Evolutionary conservation across 2,888 invertebrate species (phyloP).

Genomic region (Microctonus brassicae): DNA sequence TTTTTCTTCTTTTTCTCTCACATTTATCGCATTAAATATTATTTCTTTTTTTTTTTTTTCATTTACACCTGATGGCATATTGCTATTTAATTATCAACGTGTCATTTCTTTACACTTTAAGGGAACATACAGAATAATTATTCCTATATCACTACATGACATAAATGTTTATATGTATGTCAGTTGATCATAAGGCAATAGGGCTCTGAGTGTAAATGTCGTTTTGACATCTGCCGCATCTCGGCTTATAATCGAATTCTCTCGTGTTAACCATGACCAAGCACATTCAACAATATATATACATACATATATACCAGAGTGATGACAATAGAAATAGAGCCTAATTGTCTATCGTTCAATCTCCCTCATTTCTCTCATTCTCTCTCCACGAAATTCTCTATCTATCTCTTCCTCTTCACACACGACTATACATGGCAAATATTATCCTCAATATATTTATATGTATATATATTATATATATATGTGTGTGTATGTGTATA

Average conservation of each 20-base stretch:
- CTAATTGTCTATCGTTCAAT: constrained; percentile 40
- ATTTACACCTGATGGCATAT: no score
- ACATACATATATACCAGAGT: constrained; percentile 24
- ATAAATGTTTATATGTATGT: background rate
- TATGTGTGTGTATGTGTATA: background rate
- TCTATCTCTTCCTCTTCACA: no score
- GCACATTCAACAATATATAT: background rate
- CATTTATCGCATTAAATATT: no score
- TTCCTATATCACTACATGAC: background rate
- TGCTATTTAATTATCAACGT: background rate
- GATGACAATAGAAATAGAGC: constrained; percentile 51
- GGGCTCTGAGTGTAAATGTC: constrained; percentile 22
- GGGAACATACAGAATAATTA: background rate
- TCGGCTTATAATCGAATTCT: constrained; percentile 54
- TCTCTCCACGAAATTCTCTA: background rate
- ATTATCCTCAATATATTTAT: background rate
- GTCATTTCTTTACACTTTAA: background rate
- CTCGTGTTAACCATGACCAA: constrained; percentile 47
- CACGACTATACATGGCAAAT: background rate
- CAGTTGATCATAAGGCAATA: constrained; percentile 27
- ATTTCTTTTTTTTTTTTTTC: no score
- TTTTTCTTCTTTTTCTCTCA: no score
- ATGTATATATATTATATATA: background rate
- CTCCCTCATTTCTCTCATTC: background rate
- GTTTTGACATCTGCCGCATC: constrained; percentile 57